Evolutionary conservation across 1,140 invertebrate species (phyloP).

Genomic region (Neodiprion lecontei): DNA sequence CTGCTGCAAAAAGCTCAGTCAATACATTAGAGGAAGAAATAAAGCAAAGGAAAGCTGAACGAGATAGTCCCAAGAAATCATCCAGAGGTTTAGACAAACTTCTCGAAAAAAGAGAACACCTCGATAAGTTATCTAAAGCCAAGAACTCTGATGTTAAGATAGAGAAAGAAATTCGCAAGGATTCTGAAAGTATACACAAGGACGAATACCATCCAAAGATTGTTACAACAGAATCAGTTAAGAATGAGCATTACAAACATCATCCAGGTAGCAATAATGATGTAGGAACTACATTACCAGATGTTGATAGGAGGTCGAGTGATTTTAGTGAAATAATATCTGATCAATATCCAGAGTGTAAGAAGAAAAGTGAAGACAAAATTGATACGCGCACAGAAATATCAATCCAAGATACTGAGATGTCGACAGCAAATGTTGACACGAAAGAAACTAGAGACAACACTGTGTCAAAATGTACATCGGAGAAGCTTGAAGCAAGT

Average conservation of each 20-base stretch:
- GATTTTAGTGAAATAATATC: conserved; percentile 9
- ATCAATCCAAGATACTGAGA: background rate
- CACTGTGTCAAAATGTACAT: conserved; percentile 27
- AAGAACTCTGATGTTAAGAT: conserved; percentile 36
- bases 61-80: conserved; percentile 59
- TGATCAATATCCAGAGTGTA: conserved; percentile 19
- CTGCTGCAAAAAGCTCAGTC: conserved; percentile 39
- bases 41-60: conserved; percentile 61
- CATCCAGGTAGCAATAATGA: conserved; percentile 30
- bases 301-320: conserved; percentile 32
- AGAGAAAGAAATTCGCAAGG: conserved; percentile 22
- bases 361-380: conserved; percentile 30
- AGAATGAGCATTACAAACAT: conserved; percentile 37
- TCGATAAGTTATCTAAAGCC: conserved; percentile 55
- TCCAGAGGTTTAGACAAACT: conserved; percentile 61
- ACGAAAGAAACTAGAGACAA: conserved; percentile 34
- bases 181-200: conserved; percentile 20
- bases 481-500: conserved; percentile 36
- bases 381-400: conserved; percentile 7
- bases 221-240: background rate
- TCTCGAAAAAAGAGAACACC: conserved; percentile 58
- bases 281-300: conserved; percentile 23
- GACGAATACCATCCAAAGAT: conserved; percentile 7
- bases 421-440: background rate
- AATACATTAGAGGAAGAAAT: conserved; percentile 65